These are phyloP conservation scores for Carabus problematicus DNA, from an alignment of 2,888 invertebrate species.

Conservation along the genomic window DNA sequence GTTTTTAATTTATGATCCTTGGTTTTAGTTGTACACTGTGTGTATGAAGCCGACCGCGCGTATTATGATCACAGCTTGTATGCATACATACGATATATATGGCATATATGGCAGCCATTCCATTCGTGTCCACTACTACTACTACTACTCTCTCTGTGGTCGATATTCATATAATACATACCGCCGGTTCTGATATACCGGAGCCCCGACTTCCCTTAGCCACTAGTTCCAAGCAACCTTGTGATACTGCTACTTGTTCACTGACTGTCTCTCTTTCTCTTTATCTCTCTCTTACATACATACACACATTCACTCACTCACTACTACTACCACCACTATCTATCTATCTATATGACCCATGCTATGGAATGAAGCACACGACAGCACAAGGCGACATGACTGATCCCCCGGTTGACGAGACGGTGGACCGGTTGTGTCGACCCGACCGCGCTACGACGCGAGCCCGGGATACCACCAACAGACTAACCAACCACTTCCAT, in stretches of 20 bases:
- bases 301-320: constrained; percentile 10
- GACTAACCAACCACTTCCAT: constrained; percentile 55
- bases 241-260: too few species aligned
- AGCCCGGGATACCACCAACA: constrained; percentile 50
- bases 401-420: constrained; percentile 29
- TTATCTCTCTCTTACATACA: neutral
- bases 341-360: constrained; percentile 13
- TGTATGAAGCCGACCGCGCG: too few species aligned
- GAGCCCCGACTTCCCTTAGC: too few species aligned
- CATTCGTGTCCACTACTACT: too few species aligned
- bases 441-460: constrained; percentile 31
- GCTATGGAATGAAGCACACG: constrained; percentile 28
- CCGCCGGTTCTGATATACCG: too few species aligned
- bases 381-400: constrained; percentile 37
- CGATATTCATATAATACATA: too few species aligned
- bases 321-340: neutral
- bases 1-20: constrained; percentile 37
- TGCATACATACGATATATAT: too few species aligned
- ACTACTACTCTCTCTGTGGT: too few species aligned
- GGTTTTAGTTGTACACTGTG: neutral
- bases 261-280: constrained; percentile 2
- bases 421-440: constrained; percentile 45
- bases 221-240: too few species aligned
- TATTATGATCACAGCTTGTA: too few species aligned
- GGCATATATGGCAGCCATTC: too few species aligned